Evolutionary conservation across 2,113 vertebrate genomes (phyloP), one percentile per base, ranked within the genome.

Genomic region (Semnornis frantzii): DNA sequence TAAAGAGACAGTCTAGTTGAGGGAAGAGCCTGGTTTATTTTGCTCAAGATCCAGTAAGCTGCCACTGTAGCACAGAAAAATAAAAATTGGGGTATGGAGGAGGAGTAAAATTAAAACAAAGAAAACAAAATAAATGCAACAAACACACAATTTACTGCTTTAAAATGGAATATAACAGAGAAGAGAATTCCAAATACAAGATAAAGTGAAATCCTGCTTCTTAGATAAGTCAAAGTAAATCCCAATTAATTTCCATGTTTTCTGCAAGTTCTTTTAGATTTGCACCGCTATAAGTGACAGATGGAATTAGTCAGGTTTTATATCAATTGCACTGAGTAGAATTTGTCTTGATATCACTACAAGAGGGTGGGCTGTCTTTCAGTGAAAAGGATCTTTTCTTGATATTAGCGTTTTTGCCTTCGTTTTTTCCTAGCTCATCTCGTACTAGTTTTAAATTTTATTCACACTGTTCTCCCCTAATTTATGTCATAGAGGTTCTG

Each of bases 241-340:
- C 28, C 21, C 57, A 92, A 81, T 69, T 60, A 94, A 88, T 66
- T 50, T n/a, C 28, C 46, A 15, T 55, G 34, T 76, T 78, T 89
- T 89, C 65, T 71, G 16, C 19, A 78, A 74, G 16, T 90, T 86
- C 12, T 76, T 94, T 93, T 46, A 75, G 39, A 73, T 82, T 79
- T 92, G 7, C 34, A 28, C 5, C n/a, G 70, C 30, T 62, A 33
- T 78, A 71, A 54, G 19, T 70, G 66, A 62, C 85, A 89, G 55
- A 89, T 76, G 71, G 71, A 89, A 85, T 87, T 87, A 87, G 62
- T 82, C 78, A 93, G 74, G 66, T 55, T 96, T 90, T 89, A 75
- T 31, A 81, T 54, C 63, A 84, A 8, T 57, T 82, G 28, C 37
- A 58, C 18, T 25, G 30, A 87, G 34, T 12, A 94, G 57, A 86